Base-by-base conservation (phyloP, 1,140 invertebrate species). In the Pollicipes pollicipes region DNA sequence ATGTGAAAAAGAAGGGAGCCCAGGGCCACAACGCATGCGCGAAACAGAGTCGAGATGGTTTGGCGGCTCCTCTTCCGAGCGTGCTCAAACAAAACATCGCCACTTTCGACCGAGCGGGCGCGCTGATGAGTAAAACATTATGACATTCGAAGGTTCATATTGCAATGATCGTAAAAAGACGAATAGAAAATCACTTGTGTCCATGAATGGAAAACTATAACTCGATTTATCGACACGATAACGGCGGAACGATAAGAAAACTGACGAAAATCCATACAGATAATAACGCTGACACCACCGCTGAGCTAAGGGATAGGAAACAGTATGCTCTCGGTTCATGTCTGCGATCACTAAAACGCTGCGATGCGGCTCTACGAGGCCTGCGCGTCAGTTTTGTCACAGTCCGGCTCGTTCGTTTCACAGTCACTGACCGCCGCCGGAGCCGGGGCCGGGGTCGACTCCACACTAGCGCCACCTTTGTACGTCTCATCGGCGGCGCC, bases 131-230 rank as follows among this genome's bases (percentile, higher is more conserved):
- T 58, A 58, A 58, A 58, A 58, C 45, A 58, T 58, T 58, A 58
- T 58, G 45, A 58, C 45, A 58, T 58, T 58, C 45, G 45, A 58
- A 58, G 6, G 45, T 58, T 58, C 45, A 58, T 58, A 58, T 58
- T 58, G 45, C 45, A 58, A 58, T 58, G 45, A 58, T 58, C 45
- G 45, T 58, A 58, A 58, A 58, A 58, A 58, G 45, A 58, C 45
- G 45, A 58, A 58, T 58, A 58, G 45, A 58, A 58, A 58, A 58
- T 58, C 45, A 58, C 45, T 35, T 58, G 45, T 58, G 45, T 58
- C 45, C 45, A 58, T 58, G 24, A 58, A 58, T 58, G 45, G 45
- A 58, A 58, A 58, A 58, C 45, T 58, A 58, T 58, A 58, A 58
- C 13, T 58, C 45, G 45, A 58, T 58, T 58, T 58, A 58, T 58